phyloP scores from a whole-genome alignment of 2,113 vertebrate genomes.

The Oophaga pumilio region DNA sequence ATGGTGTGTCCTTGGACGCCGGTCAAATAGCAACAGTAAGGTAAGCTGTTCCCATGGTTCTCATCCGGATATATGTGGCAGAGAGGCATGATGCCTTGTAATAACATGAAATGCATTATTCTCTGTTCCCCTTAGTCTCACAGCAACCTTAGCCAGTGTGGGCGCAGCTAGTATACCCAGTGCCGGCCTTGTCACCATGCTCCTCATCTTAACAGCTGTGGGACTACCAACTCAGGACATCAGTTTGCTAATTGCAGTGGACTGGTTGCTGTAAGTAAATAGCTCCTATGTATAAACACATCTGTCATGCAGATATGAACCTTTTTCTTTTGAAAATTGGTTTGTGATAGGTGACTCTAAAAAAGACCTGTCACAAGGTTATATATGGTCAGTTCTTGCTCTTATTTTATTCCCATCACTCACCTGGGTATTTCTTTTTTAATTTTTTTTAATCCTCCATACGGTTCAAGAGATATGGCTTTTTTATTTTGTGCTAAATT shows the following conservation, averaged over 20 bases:
- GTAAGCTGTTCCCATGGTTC: conserved; percentile 59
- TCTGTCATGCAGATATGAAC: background rate
- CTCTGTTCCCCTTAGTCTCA: conserved; percentile 69
- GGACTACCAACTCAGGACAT: conserved; percentile 84
- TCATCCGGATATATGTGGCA: background rate
- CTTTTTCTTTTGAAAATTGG: too few relatives aligned
- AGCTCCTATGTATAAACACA: background rate
- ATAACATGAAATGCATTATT: background rate
- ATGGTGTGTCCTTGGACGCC: conserved; percentile 74
- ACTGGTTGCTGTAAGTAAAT: conserved; percentile 85
- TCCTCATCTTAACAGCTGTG: conserved; percentile 82
- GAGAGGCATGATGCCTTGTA: background rate
- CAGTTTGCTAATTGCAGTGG: conserved; percentile 83
- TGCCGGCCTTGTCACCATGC: conserved; percentile 83
- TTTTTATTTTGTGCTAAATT: too few relatives aligned
- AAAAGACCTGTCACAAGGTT: too few relatives aligned
- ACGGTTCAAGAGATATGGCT: too few relatives aligned
- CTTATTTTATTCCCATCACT: too few relatives aligned
- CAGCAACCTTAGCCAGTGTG: conserved; percentile 82
- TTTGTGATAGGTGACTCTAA: too few relatives aligned
- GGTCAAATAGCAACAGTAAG: conserved; percentile 83
- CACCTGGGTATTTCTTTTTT: too few relatives aligned
- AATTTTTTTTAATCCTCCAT: too few relatives aligned
- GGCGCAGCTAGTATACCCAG: conserved; percentile 85
- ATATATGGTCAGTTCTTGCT: too few relatives aligned